Evolutionary conservation across 2,113 vertebrate species (phyloP), one percentile per base, ranked within the genome.

Genomic region (Panurus biarmicus): DNA sequence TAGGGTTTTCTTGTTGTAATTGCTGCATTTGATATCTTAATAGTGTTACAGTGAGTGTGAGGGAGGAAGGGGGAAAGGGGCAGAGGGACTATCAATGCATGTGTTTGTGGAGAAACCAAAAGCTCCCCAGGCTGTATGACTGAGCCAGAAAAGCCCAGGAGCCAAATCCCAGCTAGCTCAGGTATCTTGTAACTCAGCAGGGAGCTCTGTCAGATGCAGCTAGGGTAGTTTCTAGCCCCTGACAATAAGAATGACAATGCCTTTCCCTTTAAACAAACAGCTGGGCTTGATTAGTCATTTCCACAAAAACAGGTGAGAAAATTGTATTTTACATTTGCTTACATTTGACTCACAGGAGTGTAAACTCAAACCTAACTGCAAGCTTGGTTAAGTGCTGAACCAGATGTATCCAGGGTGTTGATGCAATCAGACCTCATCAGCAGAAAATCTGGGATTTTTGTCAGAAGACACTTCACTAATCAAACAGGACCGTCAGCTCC

Each of bases 21-120:
- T 96, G 90, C 67, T 53, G 69, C 84, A 89, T 96, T 97, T 98
- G 97, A 98, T 96, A 97, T 97, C 97, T 98, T 97, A 98, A 98
- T 97, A 97, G 89, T 22, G 17, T 91, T 54, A 90, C 77, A 90
- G 80, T 57, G 74, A 73, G 44, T 76, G 80, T 48, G 86, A 86
- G 56, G 70, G 86, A 97, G 84, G 86, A 87, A 82, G 91, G 80
- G 70, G 53, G 72, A 96, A 94, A 64, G 92, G 87, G 95, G 79
- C 94, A 96, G 93, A 92, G 93, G 92, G 87, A 91, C 83, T 85
- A 87, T 86, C 89, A 91, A 26, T 69, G 85, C 42, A 57, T 51
- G 69, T 96, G 85, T 94, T 87, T 88, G 83, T 51, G 69, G 82
- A 64, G 88, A 89, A 94, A 83, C 47, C 0, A 1, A 77, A 83